Evolutionary conservation across 2,113 vertebrate species (phyloP), one percentile per base, ranked within the genome.

Genomic region (Todiramphus chloris): DNA sequence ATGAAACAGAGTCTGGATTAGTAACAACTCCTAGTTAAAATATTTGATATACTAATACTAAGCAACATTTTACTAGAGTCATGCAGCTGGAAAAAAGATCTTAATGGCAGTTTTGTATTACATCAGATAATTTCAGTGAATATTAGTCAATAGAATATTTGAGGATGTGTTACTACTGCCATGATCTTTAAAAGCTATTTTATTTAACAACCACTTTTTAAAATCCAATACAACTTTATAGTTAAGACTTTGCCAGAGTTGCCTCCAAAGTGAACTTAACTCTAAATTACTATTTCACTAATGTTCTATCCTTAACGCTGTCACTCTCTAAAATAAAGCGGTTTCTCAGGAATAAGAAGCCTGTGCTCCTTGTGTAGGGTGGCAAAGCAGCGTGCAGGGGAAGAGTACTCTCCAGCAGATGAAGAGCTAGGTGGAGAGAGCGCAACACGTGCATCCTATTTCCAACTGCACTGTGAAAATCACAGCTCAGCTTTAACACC

Each of bases 131-230:
- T 53, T 73, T 79, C 91, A 87, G 11, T 39, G 35, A 84, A 75
- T 30, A 62, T 23, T 30, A 53, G 55, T 31, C 27, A 68, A 73
- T 46, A 82, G 75, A 93, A 82, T 76, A 55, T 67, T 28, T 75
- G 41, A 67, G 33, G 30, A 70, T 8, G 12, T 14, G 4, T 17
- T 66, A 74, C 4, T 48, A 55, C 12, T 68, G 39, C 4, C 33
- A 24, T 20, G 17, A 59, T 46, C 89, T 86, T 89, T 51, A 63
- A 86, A 87, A 84, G n/a, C n/a, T 46, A 74, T 67, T 70, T 53
- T 44, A 76, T 39, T 78, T 58, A 86, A 67, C 9, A 50, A 46
- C 8, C 5, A 20, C 35, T 74, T 21, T 0, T 3, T 50, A 70
- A 86, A 67, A 30, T 17, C 4, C 21, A 68, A 2, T 15, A 35